Evolutionary conservation across 2,888 invertebrate genomes (phyloP).

Genomic region (Mesoligia furuncula): DNA sequence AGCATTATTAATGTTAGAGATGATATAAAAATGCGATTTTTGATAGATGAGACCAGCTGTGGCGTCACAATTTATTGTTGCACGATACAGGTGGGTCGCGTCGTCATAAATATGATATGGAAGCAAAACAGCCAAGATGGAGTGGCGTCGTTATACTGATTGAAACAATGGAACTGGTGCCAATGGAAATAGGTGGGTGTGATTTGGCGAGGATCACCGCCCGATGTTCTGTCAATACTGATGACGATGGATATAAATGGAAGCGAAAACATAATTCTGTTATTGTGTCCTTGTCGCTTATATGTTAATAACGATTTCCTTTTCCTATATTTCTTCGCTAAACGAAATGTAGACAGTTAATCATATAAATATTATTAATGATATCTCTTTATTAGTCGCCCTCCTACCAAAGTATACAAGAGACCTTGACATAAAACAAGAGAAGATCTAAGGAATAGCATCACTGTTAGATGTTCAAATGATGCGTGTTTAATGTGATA

Average conservation of each 20-base stretch:
- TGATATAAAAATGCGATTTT: slow-evolving; percentile 86
- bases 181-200: slow-evolving; percentile 84
- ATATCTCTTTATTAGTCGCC: slow-evolving; percentile 45
- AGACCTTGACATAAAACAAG: slow-evolving; percentile 55
- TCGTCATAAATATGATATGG: slow-evolving; percentile 69
- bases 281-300: slow-evolving; percentile 63
- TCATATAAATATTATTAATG: slow-evolving; percentile 54
- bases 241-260: slow-evolving; percentile 70
- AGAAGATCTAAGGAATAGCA: slow-evolving; percentile 41
- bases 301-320: slow-evolving; percentile 56
- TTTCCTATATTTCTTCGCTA: slow-evolving; percentile 52
- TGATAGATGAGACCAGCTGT: slow-evolving; percentile 84
- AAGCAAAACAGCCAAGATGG: slow-evolving; percentile 72
- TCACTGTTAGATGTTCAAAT: slow-evolving; percentile 42
- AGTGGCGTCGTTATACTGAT: slow-evolving; percentile 73
- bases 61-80: slow-evolving; percentile 82
- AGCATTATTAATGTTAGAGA: slow-evolving; percentile 85
- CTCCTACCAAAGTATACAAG: slow-evolving; percentile 32
- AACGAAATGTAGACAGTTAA: slow-evolving; percentile 48
- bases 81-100: slow-evolving; percentile 75
- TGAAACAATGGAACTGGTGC: slow-evolving; percentile 80
- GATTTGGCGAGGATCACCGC: slow-evolving; percentile 77
- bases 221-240: slow-evolving; percentile 82
- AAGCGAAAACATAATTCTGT: slow-evolving; percentile 62
- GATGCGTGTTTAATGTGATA: slow-evolving; percentile 40